Percentiles rank a stretch among this genome's conserved stretches.
Conservation (phyloP, 2,888 invertebrate species). For the Agrotis segetum region DNA sequence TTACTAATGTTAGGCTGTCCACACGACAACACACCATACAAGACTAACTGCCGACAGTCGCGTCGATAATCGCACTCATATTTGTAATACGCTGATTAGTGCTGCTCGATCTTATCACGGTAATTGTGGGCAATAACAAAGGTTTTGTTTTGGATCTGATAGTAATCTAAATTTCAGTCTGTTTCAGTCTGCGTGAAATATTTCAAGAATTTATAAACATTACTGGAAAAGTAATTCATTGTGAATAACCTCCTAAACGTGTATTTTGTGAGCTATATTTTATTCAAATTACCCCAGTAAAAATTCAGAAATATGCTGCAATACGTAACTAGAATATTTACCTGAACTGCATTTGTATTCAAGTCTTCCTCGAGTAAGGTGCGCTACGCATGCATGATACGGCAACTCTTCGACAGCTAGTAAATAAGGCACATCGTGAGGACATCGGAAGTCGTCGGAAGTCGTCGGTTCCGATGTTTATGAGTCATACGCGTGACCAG, state of each 20-base stretch:
- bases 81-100: conserved; percentile 24
- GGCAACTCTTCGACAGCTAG: conserved; percentile 8
- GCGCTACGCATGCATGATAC: conserved; percentile 20
- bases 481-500: conserved; percentile 56
- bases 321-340: conserved; percentile 29
- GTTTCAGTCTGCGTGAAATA: background rate
- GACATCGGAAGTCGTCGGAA: conserved; percentile 45
- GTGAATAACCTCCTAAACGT: background rate
- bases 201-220: background rate
- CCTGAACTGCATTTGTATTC: conserved; percentile 39
- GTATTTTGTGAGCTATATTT: background rate
- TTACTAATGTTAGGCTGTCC: conserved; percentile 1
- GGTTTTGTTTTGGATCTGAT: conserved; percentile 17
- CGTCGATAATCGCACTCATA: conserved; percentile 11
- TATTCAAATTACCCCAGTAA: conserved; percentile 6
- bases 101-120: conserved; percentile 18
- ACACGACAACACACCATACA: background rate
- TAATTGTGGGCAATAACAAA: conserved; percentile 7
- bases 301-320: conserved; percentile 14
- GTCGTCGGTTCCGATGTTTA: conserved; percentile 37
- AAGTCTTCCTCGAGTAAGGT: conserved; percentile 4
- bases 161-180: background rate
- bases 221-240: background rate
- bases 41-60: conserved; percentile 6
- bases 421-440: conserved; percentile 17